These are phyloP conservation scores for Neopelma chrysocephalum DNA, from an alignment of 2,797 vertebrate species.

Conservation along the genomic window DNA sequence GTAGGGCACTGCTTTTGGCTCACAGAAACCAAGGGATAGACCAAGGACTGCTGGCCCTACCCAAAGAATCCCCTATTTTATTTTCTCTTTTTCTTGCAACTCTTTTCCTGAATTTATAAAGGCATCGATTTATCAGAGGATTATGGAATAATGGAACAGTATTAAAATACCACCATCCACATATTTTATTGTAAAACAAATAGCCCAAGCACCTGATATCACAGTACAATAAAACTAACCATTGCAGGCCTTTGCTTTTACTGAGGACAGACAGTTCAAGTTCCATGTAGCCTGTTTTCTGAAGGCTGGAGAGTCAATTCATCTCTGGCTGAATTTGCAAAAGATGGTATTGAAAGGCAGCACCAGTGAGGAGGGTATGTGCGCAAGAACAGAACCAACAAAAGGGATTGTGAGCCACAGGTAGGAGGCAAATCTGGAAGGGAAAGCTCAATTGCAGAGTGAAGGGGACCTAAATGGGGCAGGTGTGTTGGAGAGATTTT, in stretches of 20 bases:
- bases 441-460: background rate
- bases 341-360: fast-evolving
- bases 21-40: background rate
- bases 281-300: background rate
- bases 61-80: background rate
- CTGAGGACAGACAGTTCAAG: background rate
- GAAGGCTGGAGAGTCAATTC: background rate
- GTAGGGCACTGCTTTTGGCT: background rate
- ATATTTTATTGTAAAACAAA: background rate
- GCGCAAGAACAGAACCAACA: background rate
- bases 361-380: background rate
- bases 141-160: background rate
- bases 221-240: background rate
- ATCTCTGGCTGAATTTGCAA: background rate
- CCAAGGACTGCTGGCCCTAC: background rate
- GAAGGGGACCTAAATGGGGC: background rate
- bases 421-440: background rate
- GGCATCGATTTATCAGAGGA: background rate
- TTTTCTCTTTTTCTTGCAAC: background rate
- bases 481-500: background rate
- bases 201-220: background rate
- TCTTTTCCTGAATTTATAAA: background rate
- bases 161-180: background rate
- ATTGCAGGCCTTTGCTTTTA: background rate
- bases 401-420: background rate